Evolutionary conservation across 2,888 invertebrate species (phyloP), one percentile per base, ranked within the genome.

Genomic region (Eledona agricola): DNA sequence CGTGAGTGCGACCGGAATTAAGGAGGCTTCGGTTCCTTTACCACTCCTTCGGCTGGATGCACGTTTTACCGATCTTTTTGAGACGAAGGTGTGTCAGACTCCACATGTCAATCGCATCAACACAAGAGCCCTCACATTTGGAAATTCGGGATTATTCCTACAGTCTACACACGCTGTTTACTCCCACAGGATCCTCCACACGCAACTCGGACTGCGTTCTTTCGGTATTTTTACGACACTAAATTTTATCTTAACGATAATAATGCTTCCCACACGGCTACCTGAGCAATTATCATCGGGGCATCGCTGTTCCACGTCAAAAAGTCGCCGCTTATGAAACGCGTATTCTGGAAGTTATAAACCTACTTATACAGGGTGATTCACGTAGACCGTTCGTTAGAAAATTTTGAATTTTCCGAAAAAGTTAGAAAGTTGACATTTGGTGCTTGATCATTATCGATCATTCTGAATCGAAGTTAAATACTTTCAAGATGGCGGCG

Each of bases 1-100:
- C 28, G 60, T 58, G 58, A 57, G 60, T 59, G 60, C 57, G 60
- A 60, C 55, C 31, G 55, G 59, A 59, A 59, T 59, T 59, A 56
- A 57, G 53, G 58, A 57, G 58, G 43, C 47, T 49, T 53, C 52
- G 37, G 54, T 20, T 50, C 46, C 56, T 61, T 58, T 55, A 50
- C 56, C 61, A 56, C 57, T 59, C 57, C 61, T 57, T 53, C 51
- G 32, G 42, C 26, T 55, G 23, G 45, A 51, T 42, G 34, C 25
- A 49, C 45, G 51, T 42, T 28, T 43, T 58, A 49, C 51, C 43
- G 29, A 43, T 45, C 47, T 57, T 54, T 52, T 47, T 28, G 35
- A 45, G 40, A 37, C 22, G 51, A 28, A 57, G 57, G 54, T 54
- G 57, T 38, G 57, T 32, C 54, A 9, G 22, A 10, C n/a, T n/a